These are phyloP conservation scores for Cydia fagiglandana DNA, from an alignment of 1,140 invertebrate species.

Conservation along the genomic window DNA sequence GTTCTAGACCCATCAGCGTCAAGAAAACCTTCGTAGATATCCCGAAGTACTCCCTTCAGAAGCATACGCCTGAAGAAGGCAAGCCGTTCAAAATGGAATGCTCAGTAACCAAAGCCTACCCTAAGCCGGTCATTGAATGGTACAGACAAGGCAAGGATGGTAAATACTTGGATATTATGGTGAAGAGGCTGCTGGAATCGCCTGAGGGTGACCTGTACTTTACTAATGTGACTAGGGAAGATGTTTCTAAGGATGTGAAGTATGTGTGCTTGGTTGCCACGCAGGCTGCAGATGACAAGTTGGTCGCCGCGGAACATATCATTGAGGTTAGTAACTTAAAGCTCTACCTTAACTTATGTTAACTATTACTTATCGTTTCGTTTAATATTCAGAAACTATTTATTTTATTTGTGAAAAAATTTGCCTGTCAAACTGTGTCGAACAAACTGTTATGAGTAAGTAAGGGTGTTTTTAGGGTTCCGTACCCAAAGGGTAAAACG, in stretches of 20 bases:
- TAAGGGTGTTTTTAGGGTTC: too few species aligned
- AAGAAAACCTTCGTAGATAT: slow-evolving; percentile 46
- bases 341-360: too few species aligned
- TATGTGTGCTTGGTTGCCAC: slow-evolving; percentile 59
- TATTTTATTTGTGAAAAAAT: too few species aligned
- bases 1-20: slow-evolving; percentile 44
- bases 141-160: slow-evolving; percentile 43
- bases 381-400: too few species aligned
- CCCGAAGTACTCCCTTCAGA: slow-evolving; percentile 39
- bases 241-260: slow-evolving; percentile 50
- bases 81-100: slow-evolving; percentile 57
- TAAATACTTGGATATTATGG: slow-evolving; percentile 41
- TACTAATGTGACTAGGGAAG: slow-evolving; percentile 53
- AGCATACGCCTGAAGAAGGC: slow-evolving; percentile 53
- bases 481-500: too few species aligned
- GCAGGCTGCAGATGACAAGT: slow-evolving; percentile 45
- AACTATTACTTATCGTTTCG: too few species aligned
- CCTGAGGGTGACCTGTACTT: slow-evolving; percentile 59
- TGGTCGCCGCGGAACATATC: slow-evolving; percentile 55
- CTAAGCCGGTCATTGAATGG: slow-evolving; percentile 61
- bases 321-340: slow-evolving; percentile 39
- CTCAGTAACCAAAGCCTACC: slow-evolving; percentile 50
- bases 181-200: slow-evolving; percentile 46
- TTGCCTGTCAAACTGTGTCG: too few species aligned
- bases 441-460: too few species aligned